Base-by-base conservation (phyloP, 2,888 invertebrate genomes). In the Mythimna impura region DNA sequence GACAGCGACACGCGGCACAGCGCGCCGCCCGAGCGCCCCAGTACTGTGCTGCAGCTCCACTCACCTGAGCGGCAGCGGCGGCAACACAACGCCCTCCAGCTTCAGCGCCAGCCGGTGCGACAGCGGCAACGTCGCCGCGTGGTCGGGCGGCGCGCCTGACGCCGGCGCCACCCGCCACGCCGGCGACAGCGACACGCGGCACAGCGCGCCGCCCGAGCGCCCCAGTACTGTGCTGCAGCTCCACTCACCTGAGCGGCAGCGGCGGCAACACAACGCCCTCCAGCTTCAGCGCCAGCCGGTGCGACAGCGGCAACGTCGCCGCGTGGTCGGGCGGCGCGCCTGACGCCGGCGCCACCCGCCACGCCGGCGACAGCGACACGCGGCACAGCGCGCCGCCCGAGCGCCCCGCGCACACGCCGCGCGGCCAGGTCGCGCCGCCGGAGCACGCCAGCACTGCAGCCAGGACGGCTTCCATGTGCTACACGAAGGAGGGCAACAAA, bases 1-100 rank as follows among this genome's bases (percentile, higher is more conserved):
- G 47, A 14, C 47, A 47, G 47, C 47, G 47, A 93, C 93, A 90
- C 95, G 14, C 47, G 47, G 14, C 47, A 36, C 34, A 36, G 34
- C 34, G 34, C 34, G 34, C 34, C 36, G 40, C 40, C 12, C 3
- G 40, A 40, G 40, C 40, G 43, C 43, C 43, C 14, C 43, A 14
- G 43, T 43, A 14, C 43, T 14, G 14, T 43, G 43, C 43, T 43
- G 43, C 12, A 14, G 47, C 47, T 47, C 12, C 2, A 25, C 17
- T 57, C 0, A 98, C 96, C 85, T 97, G 97, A 75, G 98, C 97
- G 77, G 97, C 97, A 82, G 97, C 96, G 91, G 87, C 55, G 78
- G 98, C 97, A 88, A 97, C 64, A 99, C 84, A 8, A 99, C 99
- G 0, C 99, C 99, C 94, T 99, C 99, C 3, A 99, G 98, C 96